A percentile compares a stretch with the other conserved stretches of the same genome.
phyloP scores from a whole-genome alignment of 2,888 invertebrate species.

The Lepidocyrtoides sp. region DNA sequence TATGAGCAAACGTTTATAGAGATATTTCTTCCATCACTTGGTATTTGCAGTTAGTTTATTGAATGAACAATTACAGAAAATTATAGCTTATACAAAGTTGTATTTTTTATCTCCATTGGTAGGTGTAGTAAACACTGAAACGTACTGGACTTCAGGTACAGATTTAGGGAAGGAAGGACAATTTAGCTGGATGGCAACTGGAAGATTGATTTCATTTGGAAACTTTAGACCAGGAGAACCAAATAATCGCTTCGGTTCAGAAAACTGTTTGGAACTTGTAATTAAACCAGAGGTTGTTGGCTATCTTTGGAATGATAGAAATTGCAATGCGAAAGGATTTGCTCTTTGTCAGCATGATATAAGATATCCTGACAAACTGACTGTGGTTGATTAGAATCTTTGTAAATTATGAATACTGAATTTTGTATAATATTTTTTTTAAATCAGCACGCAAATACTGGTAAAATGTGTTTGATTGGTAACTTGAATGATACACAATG shows the following conservation, averaged over 20 bases:
- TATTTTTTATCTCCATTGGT: too few relatives aligned
- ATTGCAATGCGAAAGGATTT: slow-evolving; percentile 57
- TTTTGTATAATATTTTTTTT: too few relatives aligned
- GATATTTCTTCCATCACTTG: slow-evolving; percentile 66
- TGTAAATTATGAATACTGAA: too few relatives aligned
- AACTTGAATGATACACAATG: too few relatives aligned
- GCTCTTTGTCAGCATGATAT: slow-evolving; percentile 69
- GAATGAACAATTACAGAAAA: too few relatives aligned
- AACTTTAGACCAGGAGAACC: slow-evolving; percentile 76
- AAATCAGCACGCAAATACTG: too few relatives aligned
- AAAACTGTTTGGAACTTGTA: slow-evolving; percentile 72
- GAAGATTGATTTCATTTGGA: slow-evolving; percentile 92
- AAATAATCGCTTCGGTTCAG: slow-evolving; percentile 72
- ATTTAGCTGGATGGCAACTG: slow-evolving; percentile 98
- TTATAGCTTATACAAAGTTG: too few relatives aligned
- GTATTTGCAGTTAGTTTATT: slow-evolving; percentile 38
- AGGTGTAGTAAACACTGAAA: slow-evolving; percentile 54
- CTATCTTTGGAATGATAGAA: slow-evolving; percentile 74
- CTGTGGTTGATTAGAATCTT: neutral
- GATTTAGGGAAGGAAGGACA: slow-evolving; percentile 93
- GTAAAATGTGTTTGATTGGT: too few relatives aligned
- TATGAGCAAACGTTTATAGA: slow-evolving; percentile 78
- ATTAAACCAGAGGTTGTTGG: slow-evolving; percentile 16
- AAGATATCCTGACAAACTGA: slow-evolving; percentile 35
- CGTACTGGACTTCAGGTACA: slow-evolving; percentile 94